Evolutionary conservation across 2,797 vertebrate species (phyloP).

Genomic region (Alosa sapidissima): DNA sequence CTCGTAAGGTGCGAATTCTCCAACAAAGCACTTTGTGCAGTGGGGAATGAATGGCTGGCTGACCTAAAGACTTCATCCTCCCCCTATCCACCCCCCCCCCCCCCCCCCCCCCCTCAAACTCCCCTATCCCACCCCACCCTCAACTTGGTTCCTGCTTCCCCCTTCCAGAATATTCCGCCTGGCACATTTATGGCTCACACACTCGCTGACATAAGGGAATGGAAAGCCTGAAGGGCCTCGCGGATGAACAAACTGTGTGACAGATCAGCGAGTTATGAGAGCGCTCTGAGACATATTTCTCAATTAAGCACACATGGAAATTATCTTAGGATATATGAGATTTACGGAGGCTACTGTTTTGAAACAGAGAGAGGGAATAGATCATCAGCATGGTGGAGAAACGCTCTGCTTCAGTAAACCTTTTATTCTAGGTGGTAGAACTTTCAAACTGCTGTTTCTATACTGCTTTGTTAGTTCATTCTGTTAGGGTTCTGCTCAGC

Average conservation of each 20-base stretch:
- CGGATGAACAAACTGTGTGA: conserved; percentile 16
- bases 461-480: neutral
- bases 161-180: neutral
- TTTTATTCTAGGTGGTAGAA: neutral
- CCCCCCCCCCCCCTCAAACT: too few species aligned
- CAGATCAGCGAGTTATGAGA: neutral
- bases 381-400: neutral
- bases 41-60: conserved; percentile 20
- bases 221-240: neutral
- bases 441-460: neutral
- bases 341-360: conserved; percentile 3
- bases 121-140: neutral
- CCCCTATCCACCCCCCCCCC: too few species aligned
- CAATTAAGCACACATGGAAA: conserved; percentile 19
- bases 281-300: neutral
- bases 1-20: conserved; percentile 31
- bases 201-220: neutral
- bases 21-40: conserved; percentile 23
- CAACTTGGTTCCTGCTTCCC: neutral
- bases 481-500: neutral
- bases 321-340: conserved; percentile 14
- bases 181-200: conserved; percentile 16
- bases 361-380: neutral
- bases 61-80: neutral
- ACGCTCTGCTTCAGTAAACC: neutral